Conservation (phyloP, 2,797 vertebrate genomes). For the Platyrinchus mystaceus region DNA sequence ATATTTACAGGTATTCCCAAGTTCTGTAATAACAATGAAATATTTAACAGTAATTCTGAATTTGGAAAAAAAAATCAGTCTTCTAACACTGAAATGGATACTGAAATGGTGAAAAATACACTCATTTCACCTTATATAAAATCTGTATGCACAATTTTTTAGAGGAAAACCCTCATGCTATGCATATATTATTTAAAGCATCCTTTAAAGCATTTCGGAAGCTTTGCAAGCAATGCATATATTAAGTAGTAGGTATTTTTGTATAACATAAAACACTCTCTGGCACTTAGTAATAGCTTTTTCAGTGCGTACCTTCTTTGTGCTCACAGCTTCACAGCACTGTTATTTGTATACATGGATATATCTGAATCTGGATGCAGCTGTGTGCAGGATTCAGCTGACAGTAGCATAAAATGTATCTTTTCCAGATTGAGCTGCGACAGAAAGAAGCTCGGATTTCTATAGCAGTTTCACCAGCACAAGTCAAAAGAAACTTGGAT, state of each 20-base stretch:
- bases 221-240: neutral
- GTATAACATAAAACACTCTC: neutral
- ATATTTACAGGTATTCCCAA: neutral
- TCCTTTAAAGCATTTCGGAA: neutral
- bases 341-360: neutral
- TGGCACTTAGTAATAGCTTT: neutral
- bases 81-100: neutral
- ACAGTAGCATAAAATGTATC: neutral
- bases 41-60: neutral
- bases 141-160: neutral
- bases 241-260: neutral
- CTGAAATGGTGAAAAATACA: neutral
- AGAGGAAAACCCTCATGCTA: neutral
- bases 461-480: neutral
- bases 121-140: neutral
- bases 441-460: neutral
- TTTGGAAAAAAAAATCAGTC: neutral
- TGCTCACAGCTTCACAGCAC: neutral
- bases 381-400: conserved; percentile 1
- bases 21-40: neutral
- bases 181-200: neutral
- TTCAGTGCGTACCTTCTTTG: conserved; percentile 2
- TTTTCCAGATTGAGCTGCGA: neutral
- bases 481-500: neutral
- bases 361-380: conserved; percentile 1